Base-by-base conservation (phyloP, 1,140 invertebrate species). In the Camponotus vicinus region DNA sequence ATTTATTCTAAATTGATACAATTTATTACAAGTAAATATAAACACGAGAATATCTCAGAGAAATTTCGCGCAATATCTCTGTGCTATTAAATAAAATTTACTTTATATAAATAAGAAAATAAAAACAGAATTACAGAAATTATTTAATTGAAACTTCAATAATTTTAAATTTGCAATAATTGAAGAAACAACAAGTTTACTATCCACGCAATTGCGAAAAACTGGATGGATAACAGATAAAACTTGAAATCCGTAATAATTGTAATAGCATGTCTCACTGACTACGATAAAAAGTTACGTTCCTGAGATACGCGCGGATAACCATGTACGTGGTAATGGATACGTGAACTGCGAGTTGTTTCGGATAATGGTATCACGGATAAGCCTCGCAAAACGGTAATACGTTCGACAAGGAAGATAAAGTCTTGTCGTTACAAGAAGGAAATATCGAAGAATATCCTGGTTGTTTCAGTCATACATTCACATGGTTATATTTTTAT, bases 291-390 rank as follows among this genome's bases (percentile, higher is more conserved):
- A 75, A 83, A 73, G 55, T 73, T 83, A 83, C 32, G 7, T 61
- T 42, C 40, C 55, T 75, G 55, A 83, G 79, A 83, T 63, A 67
- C 57, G 45, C 63, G 49, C 57, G 52, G 57, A 89, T 75, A 78
- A 63, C 37, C 86, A 11, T 89, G 83, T 86, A 89, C 84, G 64
- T 75, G 87, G 64, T 89, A 89, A 87, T 87, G 86, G 86, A 87
- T 85, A 85, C 73, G 69, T 32, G 83, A 78, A 71, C 45, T 87
- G 69, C 82, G 49, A 78, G 66, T 87, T 87, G 86, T 87, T 77
- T 55, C 73, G 66, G 63, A 67, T 87, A 87, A 85, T 87, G 66
- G 86, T 59, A 85, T 85, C 86, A 77, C 66, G 82, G 49, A 55
- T 87, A 87, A 85, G 66, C 86, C 63, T 69, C 52, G 63, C 66